Base-by-base conservation (phyloP, 2,888 invertebrate species). In the Molorchus minor region DNA sequence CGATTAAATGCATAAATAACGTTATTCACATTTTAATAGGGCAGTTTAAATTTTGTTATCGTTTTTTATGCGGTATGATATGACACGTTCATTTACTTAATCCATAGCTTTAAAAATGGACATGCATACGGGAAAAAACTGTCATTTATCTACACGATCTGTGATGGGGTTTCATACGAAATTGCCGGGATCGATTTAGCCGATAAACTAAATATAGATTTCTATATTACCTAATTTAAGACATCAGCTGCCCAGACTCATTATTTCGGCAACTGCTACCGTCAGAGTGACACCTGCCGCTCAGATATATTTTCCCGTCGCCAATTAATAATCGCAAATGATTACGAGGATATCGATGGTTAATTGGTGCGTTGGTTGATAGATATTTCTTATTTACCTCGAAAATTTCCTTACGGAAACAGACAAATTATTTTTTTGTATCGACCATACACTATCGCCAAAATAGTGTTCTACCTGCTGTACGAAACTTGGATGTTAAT, bases 171-270 rank as follows among this genome's bases (percentile, higher is more conserved):
- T 21, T 49, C n/a, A 46, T 21, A 47, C 13, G 25, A 36, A 66
- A 66, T 58, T 60, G 58, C 62, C 33, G 46, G 60, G 60, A 62
- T 62, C 45, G 33, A 21, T 51, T 55, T 36, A 21, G 54, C 45
- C 60, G 66, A 66, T 65, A 62, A 51, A 54, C 62, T 65, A 65
- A 67, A 69, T 68, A 67, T 68, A 67, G 68, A 68, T 65, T 69
- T 69, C 63, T 65, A 62, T 62, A 69, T 64, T 64, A 67, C 58
- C 62, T 62, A 58, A 61, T 68, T 63, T 56, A 36, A 65, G 47
- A 45, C 46, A 58, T 64, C 71, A 71, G 69, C 71, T 71, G 71
- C 65, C 55, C 40, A n/a, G 58, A 49, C 64, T 71, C 71, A 68
- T 70, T 70, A 71, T 69, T 69, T 69, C 58, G 54, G 64, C 62